Evolutionary conservation across 2,888 invertebrate species (phyloP), one percentile per base, ranked within the genome.

Genomic region (Meiosimyza platycephala): DNA sequence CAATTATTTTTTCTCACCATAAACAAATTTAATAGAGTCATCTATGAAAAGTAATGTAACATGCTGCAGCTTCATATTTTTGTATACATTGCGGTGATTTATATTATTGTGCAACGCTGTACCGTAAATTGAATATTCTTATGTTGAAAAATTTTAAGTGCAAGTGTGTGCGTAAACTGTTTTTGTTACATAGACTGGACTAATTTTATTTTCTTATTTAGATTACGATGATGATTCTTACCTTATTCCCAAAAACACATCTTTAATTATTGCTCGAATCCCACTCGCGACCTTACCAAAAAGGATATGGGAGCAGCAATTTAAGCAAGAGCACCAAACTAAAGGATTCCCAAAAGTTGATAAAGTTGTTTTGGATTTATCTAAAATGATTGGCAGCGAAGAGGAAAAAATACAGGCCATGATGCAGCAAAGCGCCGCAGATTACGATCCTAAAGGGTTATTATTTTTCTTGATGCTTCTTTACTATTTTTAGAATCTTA

Each of bases 361-460:
- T 51, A 70, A 70, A 40, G 70, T 63, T n/a, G 18, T 63, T 62
- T 92, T 95, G 71, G 97, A 97, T 89, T 89, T 98, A 79, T 93
- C 95, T 59, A 93, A 92, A 87, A 92, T 97, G 88, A 95, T 96
- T 89, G 95, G 95, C 76, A 94, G 96, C 68, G 99, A 99, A 89
- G 97, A 97, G 85, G 98, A 99, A 85, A 98, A 98, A 89, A 97
- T 99, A 82, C 93, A 94, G 86, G 97, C 97, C 76, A 98, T 99
- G 96, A 98, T 98, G 92, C 92, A 94, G 77, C 98, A 98, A 87
- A 97, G 98, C 48, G 97, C 98, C 50, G 93, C 94, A 86, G 98
- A 98, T 85, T 99, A 98, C 89, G 97, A 98, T 88, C 96, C 97
- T 76, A 95, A 96, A 88, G 97, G 97, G 97, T 99, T 91, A 92